phyloP scores from a whole-genome alignment of 2,797 vertebrate species.

The Loris lydekkerianus region DNA sequence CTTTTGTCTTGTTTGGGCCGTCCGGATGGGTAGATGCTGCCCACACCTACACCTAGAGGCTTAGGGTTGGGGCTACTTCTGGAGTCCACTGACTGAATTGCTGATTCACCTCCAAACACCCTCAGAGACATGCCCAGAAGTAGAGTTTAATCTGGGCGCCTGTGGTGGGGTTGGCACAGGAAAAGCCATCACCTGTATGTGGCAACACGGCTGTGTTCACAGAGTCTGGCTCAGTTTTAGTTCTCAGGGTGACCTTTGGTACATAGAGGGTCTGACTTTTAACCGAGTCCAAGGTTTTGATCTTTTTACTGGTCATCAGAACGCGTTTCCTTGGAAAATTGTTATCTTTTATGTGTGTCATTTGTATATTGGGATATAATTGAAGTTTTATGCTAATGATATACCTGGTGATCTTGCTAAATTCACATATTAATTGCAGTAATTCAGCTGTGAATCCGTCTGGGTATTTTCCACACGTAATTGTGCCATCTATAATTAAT shows the following conservation, averaged over 20 bases:
- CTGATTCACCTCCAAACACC: too few relatives aligned
- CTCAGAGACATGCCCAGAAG: too few relatives aligned
- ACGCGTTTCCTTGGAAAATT: background rate
- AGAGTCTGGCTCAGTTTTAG: background rate
- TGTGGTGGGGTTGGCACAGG: rapidly evolving
- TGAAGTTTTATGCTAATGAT: background rate
- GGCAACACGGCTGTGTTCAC: rapidly evolving
- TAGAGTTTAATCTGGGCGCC: too few relatives aligned
- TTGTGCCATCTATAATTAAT: too few relatives aligned
- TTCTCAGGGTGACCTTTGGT: too few relatives aligned
- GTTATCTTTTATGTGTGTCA: background rate
- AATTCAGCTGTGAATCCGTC: background rate
- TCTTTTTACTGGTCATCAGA: background rate
- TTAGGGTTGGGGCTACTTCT: background rate
- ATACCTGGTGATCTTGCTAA: background rate
- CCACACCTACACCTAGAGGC: background rate
- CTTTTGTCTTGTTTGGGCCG: background rate
- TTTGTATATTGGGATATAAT: background rate
- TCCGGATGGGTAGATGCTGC: background rate
- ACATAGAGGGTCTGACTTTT: background rate
- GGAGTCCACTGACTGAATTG: rapidly evolving
- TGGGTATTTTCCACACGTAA: too few relatives aligned
- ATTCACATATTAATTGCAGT: background rate
- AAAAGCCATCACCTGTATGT: rapidly evolving
- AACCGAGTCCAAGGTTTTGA: background rate